These are phyloP conservation scores for Panopea generosa DNA, from an alignment of 2,888 invertebrate genomes.

Conservation along the genomic window DNA sequence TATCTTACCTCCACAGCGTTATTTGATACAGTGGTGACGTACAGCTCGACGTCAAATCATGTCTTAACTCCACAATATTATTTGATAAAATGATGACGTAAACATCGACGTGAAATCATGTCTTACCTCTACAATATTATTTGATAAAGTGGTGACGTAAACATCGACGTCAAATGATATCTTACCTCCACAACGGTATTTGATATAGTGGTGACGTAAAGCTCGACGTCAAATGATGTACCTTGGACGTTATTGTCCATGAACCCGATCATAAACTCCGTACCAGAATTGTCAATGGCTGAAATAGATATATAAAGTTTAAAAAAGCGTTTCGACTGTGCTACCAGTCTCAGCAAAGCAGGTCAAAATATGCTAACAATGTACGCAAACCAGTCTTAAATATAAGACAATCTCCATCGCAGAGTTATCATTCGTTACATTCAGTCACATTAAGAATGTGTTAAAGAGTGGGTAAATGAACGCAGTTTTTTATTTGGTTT, in stretches of 20 bases:
- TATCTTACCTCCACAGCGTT: conserved; percentile 39
- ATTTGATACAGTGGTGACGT: too few species aligned
- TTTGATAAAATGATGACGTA: too few species aligned
- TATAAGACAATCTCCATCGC: too few species aligned
- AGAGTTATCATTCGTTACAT: too few species aligned
- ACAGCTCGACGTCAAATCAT: conserved; percentile 60
- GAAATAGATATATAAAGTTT: conserved; percentile 12
- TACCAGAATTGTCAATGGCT: conserved; percentile 64
- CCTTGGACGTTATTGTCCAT: conserved; percentile 47
- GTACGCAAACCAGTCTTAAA: too few species aligned
- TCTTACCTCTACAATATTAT: conserved; percentile 48
- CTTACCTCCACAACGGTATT: conserved; percentile 53
- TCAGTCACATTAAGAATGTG: too few species aligned
- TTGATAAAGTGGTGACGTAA: conserved; percentile 68
- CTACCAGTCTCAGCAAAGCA: too few species aligned
- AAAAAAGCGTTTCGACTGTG: too few species aligned
- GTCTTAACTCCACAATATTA: too few species aligned
- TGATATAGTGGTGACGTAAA: conserved; percentile 68
- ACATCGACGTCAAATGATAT: conserved; percentile 45
- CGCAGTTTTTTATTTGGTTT: too few species aligned
- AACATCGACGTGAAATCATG: neutral
- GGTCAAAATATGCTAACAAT: too few species aligned
- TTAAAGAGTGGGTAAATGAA: too few species aligned
- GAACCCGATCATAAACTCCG: conserved; percentile 60
- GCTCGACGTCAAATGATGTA: conserved; percentile 50